Conservation (phyloP, 2,888 invertebrate genomes). For the Pristionchus exspectatus region DNA sequence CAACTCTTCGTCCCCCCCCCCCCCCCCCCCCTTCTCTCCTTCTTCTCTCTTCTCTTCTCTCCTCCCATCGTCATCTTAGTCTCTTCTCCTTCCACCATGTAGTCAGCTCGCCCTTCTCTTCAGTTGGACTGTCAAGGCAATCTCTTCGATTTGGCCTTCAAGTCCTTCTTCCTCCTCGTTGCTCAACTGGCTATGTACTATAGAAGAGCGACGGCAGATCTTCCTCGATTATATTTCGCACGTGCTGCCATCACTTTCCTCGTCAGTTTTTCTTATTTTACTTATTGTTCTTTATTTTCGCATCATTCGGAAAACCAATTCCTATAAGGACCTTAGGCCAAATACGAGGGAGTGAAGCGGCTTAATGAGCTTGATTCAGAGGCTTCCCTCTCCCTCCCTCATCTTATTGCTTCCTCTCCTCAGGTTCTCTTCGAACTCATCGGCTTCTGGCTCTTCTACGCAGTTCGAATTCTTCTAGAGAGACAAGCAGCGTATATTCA, state of each 20-base stretch:
- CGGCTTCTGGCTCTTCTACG: constrained; percentile 98
- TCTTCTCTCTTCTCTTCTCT: neutral
- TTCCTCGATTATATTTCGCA: constrained; percentile 72
- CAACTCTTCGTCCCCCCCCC: neutral
- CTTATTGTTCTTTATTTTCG: neutral
- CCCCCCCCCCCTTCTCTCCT: neutral
- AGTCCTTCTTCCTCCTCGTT: constrained; percentile 71
- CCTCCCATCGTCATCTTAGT: neutral
- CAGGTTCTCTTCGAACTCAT: constrained; percentile 92
- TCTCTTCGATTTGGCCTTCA: constrained; percentile 70
- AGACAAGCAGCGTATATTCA: constrained; percentile 70
- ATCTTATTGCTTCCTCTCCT: neutral
- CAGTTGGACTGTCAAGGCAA: constrained; percentile 73
- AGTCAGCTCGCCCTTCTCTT: constrained; percentile 37
- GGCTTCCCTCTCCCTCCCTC: neutral
- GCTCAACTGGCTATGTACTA: constrained; percentile 69
- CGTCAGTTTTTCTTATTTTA: constrained; percentile 42
- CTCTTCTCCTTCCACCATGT: neutral
- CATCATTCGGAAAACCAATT: neutral
- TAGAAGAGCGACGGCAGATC: constrained; percentile 69
- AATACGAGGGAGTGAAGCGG: neutral
- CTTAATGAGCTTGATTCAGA: constrained; percentile 13
- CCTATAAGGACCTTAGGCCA: neutral
- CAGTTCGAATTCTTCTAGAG: constrained; percentile 86
- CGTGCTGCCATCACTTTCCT: constrained; percentile 72